These are phyloP conservation scores for Neolamprologus modestus DNA, from an alignment of 2,113 vertebrate species.

Conservation along the genomic window DNA sequence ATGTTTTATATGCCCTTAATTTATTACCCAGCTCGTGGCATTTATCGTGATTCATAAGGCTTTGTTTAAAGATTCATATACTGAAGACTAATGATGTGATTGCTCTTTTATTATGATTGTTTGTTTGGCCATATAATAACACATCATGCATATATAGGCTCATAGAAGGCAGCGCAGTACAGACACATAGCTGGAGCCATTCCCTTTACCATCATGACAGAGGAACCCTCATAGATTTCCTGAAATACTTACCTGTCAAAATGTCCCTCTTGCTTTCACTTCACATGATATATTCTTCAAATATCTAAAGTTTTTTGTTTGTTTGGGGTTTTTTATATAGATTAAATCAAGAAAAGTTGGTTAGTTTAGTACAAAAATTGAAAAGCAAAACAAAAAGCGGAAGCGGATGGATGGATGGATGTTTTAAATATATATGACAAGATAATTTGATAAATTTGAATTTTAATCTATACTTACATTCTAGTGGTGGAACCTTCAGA, in stretches of 20 bases:
- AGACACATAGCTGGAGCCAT: not conserved
- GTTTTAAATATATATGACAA: not conserved
- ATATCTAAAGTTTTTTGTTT: not conserved
- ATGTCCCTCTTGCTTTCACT: not conserved
- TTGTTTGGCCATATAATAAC: not conserved
- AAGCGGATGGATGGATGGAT: not conserved
- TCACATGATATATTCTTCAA: rapidly evolving
- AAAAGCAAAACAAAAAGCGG: not conserved
- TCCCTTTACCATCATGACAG: not conserved
- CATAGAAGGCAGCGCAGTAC: not conserved
- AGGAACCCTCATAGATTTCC: not conserved
- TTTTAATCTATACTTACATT: not conserved
- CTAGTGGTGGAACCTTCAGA: not conserved
- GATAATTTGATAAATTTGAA: not conserved
- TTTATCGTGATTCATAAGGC: not conserved
- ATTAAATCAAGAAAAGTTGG: not conserved
- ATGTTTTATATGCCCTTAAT: not conserved
- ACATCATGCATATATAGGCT: not conserved
- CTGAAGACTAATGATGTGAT: not conserved
- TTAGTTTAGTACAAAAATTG: not conserved
- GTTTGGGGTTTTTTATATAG: not conserved
- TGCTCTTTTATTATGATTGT: not conserved
- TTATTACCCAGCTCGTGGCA: not conserved
- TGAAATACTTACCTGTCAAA: not conserved
- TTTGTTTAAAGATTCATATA: not conserved